Base-by-base conservation (phyloP, 2,888 invertebrate genomes). In the Diadegma fenestrale region DNA sequence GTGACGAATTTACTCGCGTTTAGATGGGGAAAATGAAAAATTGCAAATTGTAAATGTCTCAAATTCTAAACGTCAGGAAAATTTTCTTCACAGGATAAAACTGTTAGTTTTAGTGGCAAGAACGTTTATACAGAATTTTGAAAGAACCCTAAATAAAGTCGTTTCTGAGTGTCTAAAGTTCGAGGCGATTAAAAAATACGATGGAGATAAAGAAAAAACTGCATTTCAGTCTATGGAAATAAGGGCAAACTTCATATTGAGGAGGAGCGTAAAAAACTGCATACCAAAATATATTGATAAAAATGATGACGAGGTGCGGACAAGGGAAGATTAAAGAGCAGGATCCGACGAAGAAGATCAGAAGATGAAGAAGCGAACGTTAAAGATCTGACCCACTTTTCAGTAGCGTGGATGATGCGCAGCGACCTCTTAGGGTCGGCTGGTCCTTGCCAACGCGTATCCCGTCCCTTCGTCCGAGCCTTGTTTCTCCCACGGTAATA, bases 381-480 rank as follows among this genome's bases (percentile, higher is more conserved):
- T 85, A 63, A 85, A 85, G 82, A 66, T 85, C 72, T 85, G 85
- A 82, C 85, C 85, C 61, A 85, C 82, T 82, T 85, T 66, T 77
- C 43, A 61, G 51, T 26, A 51, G 51, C 63, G 71, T 72, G 76
- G 80, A 73, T 69, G 68, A 66, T 80, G 80, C 80, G 73, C 80
- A 45, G 79, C 82, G 82, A 82, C 71, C 82, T 85, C 85, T 77
- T 80, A 76, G 73, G 82, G 82, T 82, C 82, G 80, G 54, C 37
- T 80, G 80, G 76, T 82, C 76, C 79, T 78, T 58, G 58, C 63
- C 58, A 48, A 63, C 63, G 41, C 22, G 10, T 33, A 33, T 33
- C 43, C 22, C 78, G 51, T 75, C 72, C 72, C 78, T 73, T 77
- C 81, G 22, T 33, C 73, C 63, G 80, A 82, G 76, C 82, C 79